phyloP scores from a whole-genome alignment of 2,888 invertebrate species.

The Patella depressa region DNA sequence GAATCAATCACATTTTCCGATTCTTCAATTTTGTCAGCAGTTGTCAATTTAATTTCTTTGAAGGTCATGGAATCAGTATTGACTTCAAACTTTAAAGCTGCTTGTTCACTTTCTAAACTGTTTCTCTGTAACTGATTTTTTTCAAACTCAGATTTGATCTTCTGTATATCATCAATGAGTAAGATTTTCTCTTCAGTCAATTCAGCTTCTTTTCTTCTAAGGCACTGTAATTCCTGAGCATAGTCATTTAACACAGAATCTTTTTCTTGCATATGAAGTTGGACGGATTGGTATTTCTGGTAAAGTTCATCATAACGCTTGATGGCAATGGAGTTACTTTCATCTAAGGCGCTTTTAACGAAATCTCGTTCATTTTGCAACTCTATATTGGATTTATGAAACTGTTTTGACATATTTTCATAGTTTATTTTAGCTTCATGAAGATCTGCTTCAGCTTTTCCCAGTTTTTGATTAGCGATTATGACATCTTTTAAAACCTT shows the following conservation, averaged over 20 bases:
- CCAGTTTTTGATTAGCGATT: not conserved
- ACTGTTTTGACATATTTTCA: not conserved
- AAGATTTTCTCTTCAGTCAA: not conserved
- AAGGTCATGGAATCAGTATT: not conserved
- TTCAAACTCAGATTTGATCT: conserved; percentile 30
- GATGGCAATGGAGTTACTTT: not conserved
- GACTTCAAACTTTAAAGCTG: not conserved
- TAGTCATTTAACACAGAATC: not conserved
- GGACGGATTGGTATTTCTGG: not conserved
- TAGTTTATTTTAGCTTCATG: conserved; percentile 11
- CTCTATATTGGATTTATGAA: conserved; percentile 6
- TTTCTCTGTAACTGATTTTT: conserved; percentile 25
- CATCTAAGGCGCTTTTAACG: not conserved
- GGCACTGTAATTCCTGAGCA: no score
- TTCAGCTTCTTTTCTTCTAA: not conserved
- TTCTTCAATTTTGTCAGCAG: not conserved
- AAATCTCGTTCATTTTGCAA: not conserved
- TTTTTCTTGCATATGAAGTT: not conserved
- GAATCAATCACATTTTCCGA: not conserved
- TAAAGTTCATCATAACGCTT: not conserved
- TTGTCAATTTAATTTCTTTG: not conserved
- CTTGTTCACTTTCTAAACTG: conserved; percentile 27
- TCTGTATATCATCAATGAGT: conserved; percentile 9
- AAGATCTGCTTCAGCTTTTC: not conserved
- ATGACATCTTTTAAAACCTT: not conserved